Base-by-base conservation (phyloP, 1,140 invertebrate species). In the Caenorhabditis tropicalis region DNA sequence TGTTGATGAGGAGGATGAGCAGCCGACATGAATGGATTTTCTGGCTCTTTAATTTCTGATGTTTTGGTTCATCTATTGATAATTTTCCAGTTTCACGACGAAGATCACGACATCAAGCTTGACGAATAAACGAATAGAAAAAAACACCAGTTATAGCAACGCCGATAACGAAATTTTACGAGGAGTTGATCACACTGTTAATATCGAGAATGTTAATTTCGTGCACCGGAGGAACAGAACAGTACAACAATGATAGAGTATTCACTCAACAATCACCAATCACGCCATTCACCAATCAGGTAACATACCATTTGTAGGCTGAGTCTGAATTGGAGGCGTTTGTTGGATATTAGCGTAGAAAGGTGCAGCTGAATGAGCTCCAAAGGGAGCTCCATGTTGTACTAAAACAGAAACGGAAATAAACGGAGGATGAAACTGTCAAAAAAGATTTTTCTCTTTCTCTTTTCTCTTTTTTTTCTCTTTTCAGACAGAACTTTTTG, bases 1-100 rank as follows among this genome's bases (percentile, higher is more conserved):
- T 7, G 33, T 83, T 39, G 53, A 31, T 39, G 12, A n/a, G 33
- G 5, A 27, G 49, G 46, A 6, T 82, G 81, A 19, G 19, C 80
- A 46, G 83, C 36, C 53, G 79, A 43, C 12, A 74, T n/a, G 36
- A 74, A 74, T 24, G 65, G 65, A 43, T 74, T 74, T 24, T 74
- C 65, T 12, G 65, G 36, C 15, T 74, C 65, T 74, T 43, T 36
- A 74, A 74, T 24, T 10, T 12, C 15, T n/a, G 2, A 16, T 46
- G 2, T 43, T 4, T 74, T 21, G 33, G n/a, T 39, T 36, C n/a
- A 19, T 12, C n/a, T n/a, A 43, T 43, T 16, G 24, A 56, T 9
- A 43, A 5, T 74, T 10, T 12, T 33, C 36, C 65, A 21, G 21
- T 24, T 33, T 31, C 27, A 74, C 65, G 33, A 74, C 65, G 65